A percentile compares a stretch with the other conserved stretches of the same genome.
Conservation (phyloP, 2,888 invertebrate species). For the Meliscaeva auricollis region DNA sequence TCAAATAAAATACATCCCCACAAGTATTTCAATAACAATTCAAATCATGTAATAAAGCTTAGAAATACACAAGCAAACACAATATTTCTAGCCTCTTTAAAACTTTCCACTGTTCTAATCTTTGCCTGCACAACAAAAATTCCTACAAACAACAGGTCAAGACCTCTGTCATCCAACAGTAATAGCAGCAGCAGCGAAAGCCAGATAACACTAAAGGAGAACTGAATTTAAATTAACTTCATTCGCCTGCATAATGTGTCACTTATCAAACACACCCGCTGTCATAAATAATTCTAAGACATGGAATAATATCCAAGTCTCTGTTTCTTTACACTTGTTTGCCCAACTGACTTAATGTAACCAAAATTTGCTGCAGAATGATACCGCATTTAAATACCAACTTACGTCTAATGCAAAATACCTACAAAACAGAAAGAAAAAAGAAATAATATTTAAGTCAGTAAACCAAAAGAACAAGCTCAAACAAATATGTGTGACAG, state of each 20-base stretch:
- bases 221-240: slow-evolving; percentile 26
- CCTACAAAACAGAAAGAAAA: no score
- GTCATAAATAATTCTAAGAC: slow-evolving; percentile 58
- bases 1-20: no score
- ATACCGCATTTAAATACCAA: slow-evolving; percentile 47
- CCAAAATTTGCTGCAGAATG: slow-evolving; percentile 45
- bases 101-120: slow-evolving; percentile 25
- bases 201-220: not conserved
- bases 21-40: no score
- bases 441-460: slow-evolving; percentile 37
- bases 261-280: slow-evolving; percentile 69
- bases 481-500: slow-evolving; percentile 58
- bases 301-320: slow-evolving; percentile 54
- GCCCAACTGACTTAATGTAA: slow-evolving; percentile 51
- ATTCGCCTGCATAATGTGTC: slow-evolving; percentile 63
- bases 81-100: not conserved
- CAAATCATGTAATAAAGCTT: no score
- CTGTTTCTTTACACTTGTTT: slow-evolving; percentile 46
- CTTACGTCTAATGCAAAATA: slow-evolving; percentile 35
- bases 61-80: no score
- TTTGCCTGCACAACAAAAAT: slow-evolving; percentile 35
- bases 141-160: slow-evolving; percentile 60
- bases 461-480: slow-evolving; percentile 21
- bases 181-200: not conserved
- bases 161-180: slow-evolving; percentile 59